Conservation (phyloP, 2,797 vertebrate species). For the Argya squamiceps region DNA sequence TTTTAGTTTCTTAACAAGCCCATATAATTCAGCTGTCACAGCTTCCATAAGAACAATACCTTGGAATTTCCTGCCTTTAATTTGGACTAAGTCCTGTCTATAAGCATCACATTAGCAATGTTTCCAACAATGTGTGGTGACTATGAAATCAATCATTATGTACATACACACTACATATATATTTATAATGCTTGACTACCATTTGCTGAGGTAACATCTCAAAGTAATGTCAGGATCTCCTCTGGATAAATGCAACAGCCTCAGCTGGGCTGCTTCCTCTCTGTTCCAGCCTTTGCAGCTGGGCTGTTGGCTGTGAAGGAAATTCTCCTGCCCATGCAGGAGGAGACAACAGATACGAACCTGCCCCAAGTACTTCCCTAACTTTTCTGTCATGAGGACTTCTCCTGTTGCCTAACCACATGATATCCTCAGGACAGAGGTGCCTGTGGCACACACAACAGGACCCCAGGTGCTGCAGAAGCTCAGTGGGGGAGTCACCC, state of each 20-base stretch:
- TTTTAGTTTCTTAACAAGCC: slow-evolving; percentile 53
- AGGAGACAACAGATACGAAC: not conserved
- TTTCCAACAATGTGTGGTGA: not conserved
- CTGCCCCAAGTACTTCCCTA: not conserved
- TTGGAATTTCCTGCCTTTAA: slow-evolving; percentile 56
- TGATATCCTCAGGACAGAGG: not conserved
- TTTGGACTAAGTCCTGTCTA: slow-evolving; percentile 24
- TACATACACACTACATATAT: not conserved
- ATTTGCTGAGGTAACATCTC: not conserved
- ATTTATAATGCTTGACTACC: not conserved
- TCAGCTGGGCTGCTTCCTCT: not conserved
- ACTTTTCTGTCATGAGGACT: not conserved
- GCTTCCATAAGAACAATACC: slow-evolving; percentile 47
- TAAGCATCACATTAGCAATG: not conserved
- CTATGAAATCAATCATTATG: not conserved
- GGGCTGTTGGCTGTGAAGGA: not conserved
- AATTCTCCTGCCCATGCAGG: not conserved
- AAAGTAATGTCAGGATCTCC: not conserved
- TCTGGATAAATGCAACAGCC: not conserved
- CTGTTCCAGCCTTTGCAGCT: not conserved
- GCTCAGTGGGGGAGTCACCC: rapidly evolving
- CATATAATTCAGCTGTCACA: slow-evolving; percentile 53
- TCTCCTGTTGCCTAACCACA: not conserved
- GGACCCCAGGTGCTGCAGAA: not conserved
- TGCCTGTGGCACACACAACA: not conserved